phyloP scores from a whole-genome alignment of 2,888 invertebrate genomes.

The Nomada goodeniana region DNA sequence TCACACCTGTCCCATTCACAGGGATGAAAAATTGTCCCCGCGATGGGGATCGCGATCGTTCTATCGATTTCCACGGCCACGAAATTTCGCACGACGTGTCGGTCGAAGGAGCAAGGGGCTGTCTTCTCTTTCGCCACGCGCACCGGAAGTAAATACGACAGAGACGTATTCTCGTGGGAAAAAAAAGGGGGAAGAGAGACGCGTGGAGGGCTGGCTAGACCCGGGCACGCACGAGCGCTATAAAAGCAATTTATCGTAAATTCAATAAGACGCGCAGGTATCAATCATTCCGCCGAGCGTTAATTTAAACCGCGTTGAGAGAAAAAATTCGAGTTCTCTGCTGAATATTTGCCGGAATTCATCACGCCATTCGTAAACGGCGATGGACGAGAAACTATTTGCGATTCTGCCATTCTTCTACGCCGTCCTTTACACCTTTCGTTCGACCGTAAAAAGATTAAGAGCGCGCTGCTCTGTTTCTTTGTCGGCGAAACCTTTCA shows the following conservation, averaged over 20 bases:
- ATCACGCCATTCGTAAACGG: conserved; percentile 20
- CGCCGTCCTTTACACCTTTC: not conserved
- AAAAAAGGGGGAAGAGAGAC: not conserved
- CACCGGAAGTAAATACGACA: not conserved
- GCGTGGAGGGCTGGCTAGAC: not conserved
- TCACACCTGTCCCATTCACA: not conserved
- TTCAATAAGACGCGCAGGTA: conserved; percentile 65
- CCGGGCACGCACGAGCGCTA: conserved; percentile 45
- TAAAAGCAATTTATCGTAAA: conserved; percentile 70
- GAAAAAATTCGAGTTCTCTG: conserved; percentile 38
- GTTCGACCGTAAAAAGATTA: not conserved
- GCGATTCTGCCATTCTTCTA: not conserved
- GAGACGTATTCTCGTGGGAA: not conserved
- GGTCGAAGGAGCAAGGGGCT: conserved; percentile 24
- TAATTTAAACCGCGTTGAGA: conserved; percentile 60
- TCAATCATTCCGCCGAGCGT: conserved; percentile 43
- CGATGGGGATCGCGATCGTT: conserved; percentile 52
- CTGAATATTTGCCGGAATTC: conserved; percentile 36
- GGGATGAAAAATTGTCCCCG: conserved; percentile 40
- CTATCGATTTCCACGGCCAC: conserved; percentile 50
- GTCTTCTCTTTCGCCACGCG: conserved; percentile 3
- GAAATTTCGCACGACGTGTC: conserved; percentile 45
- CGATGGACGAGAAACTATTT: not conserved
- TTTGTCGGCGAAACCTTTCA: too few relatives aligned
- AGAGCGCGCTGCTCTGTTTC: too few relatives aligned